Evolutionary conservation across 2,888 invertebrate genomes (phyloP).

Genomic region (Meta bourneti): DNA sequence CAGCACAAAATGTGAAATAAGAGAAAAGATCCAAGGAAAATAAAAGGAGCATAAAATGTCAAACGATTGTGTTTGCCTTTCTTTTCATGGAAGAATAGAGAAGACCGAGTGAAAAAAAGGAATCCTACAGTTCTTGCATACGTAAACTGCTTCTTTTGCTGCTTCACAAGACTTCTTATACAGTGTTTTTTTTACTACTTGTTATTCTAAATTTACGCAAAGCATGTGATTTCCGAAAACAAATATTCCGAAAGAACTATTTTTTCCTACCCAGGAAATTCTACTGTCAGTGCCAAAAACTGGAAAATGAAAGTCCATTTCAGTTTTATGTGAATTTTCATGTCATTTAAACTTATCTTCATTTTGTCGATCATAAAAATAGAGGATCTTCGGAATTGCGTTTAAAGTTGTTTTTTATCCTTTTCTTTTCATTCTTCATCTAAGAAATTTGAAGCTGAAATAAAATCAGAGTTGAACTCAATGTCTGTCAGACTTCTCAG

Average conservation of each 20-base stretch:
- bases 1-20: conserved; percentile 11
- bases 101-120: not conserved
- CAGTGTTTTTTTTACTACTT: conserved; percentile 3
- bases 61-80: conserved; percentile 18
- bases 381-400: too few species aligned
- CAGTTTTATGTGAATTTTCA: not conserved
- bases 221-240: not conserved
- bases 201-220: not conserved
- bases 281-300: not conserved
- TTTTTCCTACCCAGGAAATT: not conserved
- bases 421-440: too few species aligned
- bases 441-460: too few species aligned
- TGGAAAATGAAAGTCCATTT: not conserved
- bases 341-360: not conserved
- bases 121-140: conserved; percentile 35
- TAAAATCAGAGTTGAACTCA: too few species aligned
- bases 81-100: not conserved
- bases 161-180: conserved; percentile 14
- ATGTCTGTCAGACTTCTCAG: too few species aligned
- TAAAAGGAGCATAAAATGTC: conserved; percentile 25
- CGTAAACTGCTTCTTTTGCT: conserved; percentile 16
- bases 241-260: not conserved
- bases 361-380: too few species aligned
- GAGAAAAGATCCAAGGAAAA: not conserved
- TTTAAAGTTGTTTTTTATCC: too few species aligned